These are phyloP conservation scores for Sogatella furcifera DNA, from an alignment of 1,140 invertebrate genomes.

Conservation along the genomic window DNA sequence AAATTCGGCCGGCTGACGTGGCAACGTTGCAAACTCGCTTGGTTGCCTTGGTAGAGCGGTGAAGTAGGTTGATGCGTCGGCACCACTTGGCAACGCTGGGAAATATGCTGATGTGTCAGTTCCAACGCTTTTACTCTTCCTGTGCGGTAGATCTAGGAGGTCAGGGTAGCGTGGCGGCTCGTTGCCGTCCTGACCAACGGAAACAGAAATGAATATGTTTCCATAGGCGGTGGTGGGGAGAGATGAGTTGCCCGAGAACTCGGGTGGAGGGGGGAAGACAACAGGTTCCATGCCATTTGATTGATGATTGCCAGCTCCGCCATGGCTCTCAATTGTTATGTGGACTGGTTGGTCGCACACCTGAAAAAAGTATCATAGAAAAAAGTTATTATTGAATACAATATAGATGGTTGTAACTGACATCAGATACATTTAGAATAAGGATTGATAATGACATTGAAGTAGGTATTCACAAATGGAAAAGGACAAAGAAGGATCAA, in stretches of 20 bases:
- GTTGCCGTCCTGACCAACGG: conserved; percentile 48
- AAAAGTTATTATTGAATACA: no score
- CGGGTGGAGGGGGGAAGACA: conserved; percentile 47
- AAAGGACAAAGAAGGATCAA: no score
- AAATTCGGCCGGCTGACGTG: no score
- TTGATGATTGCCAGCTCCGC: conserved; percentile 23
- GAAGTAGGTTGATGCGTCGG: no score
- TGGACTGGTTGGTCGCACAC: conserved; percentile 50
- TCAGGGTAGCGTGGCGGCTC: conserved; percentile 48
- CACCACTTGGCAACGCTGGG: conserved; percentile 34
- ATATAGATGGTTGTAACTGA: no score
- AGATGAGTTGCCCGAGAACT: conserved; percentile 51
- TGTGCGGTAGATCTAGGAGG: conserved; percentile 56
- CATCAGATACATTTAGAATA: no score
- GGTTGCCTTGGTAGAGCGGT: no score
- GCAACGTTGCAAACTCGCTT: no score
- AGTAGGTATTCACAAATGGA: no score
- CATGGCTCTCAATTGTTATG: conserved; percentile 64
- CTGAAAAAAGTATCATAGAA: no score
- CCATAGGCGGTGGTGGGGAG: conserved; percentile 48
- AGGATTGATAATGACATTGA: no score
- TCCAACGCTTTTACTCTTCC: conserved; percentile 36
- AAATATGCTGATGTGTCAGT: conserved; percentile 36
- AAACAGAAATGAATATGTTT: conserved; percentile 64
- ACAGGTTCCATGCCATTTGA: conserved; percentile 23